Conservation (phyloP, 2,888 invertebrate genomes). For the Agonum fuliginosum region DNA sequence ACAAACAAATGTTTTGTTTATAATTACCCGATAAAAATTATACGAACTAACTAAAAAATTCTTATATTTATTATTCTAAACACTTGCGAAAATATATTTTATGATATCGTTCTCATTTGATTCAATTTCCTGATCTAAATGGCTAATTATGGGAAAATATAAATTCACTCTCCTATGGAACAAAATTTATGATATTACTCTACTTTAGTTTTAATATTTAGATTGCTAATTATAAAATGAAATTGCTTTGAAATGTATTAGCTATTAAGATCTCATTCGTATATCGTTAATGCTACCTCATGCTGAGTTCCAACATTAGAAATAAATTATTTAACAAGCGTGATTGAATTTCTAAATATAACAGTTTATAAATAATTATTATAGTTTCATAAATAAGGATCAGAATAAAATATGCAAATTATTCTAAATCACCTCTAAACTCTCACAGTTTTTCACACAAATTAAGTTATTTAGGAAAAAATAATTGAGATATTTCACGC, state of each 20-base stretch:
- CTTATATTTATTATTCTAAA: too few species aligned
- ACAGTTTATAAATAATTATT: conserved; percentile 28
- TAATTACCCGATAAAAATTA: too few species aligned
- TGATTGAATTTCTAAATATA: conserved; percentile 38
- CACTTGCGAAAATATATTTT: neutral
- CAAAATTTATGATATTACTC: conserved; percentile 12
- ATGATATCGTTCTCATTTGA: neutral
- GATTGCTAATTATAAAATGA: conserved; percentile 8
- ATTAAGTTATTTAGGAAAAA: conserved; percentile 18
- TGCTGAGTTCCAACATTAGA: conserved; percentile 18
- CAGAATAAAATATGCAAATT: conserved; percentile 22
- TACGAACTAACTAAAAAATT: too few species aligned
- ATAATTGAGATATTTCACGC: conserved; percentile 42
- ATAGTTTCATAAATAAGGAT: conserved; percentile 11
- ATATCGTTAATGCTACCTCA: conserved; percentile 5
- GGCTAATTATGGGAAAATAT: neutral
- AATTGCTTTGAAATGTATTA: conserved; percentile 24
- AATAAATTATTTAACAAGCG: conserved; percentile 27
- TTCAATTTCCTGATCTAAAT: neutral
- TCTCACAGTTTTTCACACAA: conserved; percentile 18
- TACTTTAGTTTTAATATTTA: conserved; percentile 17
- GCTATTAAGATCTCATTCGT: conserved; percentile 32
- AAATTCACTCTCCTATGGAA: neutral
- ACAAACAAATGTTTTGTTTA: too few species aligned
- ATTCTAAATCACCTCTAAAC: neutral